Conservation (phyloP, 2,888 invertebrate genomes). For the Chrysodeixis includens region DNA sequence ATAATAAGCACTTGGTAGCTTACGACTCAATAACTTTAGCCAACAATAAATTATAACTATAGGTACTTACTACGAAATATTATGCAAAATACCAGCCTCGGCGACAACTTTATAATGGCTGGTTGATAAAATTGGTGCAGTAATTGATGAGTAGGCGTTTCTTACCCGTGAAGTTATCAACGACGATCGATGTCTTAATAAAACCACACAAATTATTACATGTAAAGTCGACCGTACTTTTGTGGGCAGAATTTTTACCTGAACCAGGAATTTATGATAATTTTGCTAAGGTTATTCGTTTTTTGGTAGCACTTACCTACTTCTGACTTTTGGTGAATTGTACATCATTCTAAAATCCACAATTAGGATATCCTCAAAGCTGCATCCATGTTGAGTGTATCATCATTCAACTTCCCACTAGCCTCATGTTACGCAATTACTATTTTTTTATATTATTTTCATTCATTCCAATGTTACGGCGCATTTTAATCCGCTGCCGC, state of each 20-base stretch:
- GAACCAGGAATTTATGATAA: neutral
- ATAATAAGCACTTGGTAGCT: too few species aligned
- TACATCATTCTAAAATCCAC: slow-evolving; percentile 5
- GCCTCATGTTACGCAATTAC: slow-evolving; percentile 83
- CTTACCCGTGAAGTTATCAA: slow-evolving; percentile 18
- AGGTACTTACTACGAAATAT: neutral
- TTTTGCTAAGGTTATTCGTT: neutral
- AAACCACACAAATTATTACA: neutral
- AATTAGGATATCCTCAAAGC: slow-evolving; percentile 19
- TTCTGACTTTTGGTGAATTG: neutral
- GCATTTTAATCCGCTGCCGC: slow-evolving; percentile 82
- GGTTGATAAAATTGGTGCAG: neutral
- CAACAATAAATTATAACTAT: too few species aligned
- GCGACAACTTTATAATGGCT: neutral
- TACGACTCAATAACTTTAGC: too few species aligned
- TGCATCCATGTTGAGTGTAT: slow-evolving; percentile 53
- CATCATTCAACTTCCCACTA: slow-evolving; percentile 64
- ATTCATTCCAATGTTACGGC: slow-evolving; percentile 83
- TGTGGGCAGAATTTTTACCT: neutral
- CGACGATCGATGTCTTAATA: slow-evolving; percentile 9
- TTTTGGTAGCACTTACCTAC: neutral
- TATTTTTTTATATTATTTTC: slow-evolving; percentile 78
- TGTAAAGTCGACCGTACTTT: slow-evolving; percentile 1
- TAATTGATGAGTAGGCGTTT: slow-evolving; percentile 2
- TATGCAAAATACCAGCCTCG: neutral